Percentiles rank a stretch among this genome's conserved stretches.
phyloP scores from a whole-genome alignment of 1,140 invertebrate species.

The Drosophila grimshawi region DNA sequence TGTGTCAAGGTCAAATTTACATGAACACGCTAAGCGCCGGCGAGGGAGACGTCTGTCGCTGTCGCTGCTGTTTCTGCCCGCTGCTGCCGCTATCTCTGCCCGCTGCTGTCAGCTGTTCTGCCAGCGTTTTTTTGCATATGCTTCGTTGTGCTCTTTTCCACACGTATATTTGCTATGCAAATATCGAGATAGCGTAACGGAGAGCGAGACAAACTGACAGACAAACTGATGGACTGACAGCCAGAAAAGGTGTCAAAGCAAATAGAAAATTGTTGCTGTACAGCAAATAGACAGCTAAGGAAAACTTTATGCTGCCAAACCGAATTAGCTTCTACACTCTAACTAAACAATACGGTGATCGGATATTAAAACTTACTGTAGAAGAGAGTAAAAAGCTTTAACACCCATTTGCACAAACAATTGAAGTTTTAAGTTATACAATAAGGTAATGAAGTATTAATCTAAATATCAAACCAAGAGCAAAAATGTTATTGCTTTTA shows the following conservation, averaged over 20 bases:
- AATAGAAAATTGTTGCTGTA: conserved; percentile 56
- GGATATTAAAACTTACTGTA: no score
- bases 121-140: conserved; percentile 56
- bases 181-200: conserved; percentile 26
- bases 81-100: background rate
- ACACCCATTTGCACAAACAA: no score
- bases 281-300: conserved; percentile 24
- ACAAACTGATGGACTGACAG: background rate
- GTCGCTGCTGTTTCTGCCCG: background rate
- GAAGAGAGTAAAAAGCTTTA: no score
- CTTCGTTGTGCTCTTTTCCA: conserved; percentile 34
- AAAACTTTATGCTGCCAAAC: background rate
- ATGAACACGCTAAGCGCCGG: conserved; percentile 77
- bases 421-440: no score
- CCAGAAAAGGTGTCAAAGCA: conserved; percentile 51
- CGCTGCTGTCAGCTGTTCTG: conserved; percentile 48
- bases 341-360: no score
- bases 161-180: conserved; percentile 41
- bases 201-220: conserved; percentile 35
- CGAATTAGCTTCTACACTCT: background rate
- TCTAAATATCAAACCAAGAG: no score
- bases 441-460: no score
- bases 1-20: conserved; percentile 82
- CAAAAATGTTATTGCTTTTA: no score
- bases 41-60: conserved; percentile 17